phyloP scores from a whole-genome alignment of 2,113 vertebrate species.

The Panthera leo region DNA sequence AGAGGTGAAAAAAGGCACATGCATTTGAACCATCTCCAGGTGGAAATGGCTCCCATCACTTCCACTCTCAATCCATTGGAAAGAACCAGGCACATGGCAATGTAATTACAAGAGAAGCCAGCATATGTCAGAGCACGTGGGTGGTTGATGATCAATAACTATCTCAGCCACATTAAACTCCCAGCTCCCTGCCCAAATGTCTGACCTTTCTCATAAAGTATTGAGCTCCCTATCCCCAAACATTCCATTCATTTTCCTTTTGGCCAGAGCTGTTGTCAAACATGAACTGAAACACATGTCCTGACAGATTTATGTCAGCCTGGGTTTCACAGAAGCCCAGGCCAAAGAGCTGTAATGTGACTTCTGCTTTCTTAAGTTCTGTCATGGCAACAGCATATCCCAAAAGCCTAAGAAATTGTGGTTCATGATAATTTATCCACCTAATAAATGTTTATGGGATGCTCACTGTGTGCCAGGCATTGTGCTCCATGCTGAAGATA shows the following conservation, averaged over 20 bases:
- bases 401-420: not conserved
- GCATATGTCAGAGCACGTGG: rapidly evolving
- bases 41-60: not conserved
- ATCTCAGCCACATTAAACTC: not conserved
- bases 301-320: not conserved
- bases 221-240: not conserved
- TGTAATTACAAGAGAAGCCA: not conserved
- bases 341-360: not conserved
- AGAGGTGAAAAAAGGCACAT: not conserved
- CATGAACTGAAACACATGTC: not conserved
- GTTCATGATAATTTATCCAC: not conserved
- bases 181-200: not conserved
- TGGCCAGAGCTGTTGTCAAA: not conserved
- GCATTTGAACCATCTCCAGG: not conserved
- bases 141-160: not conserved
- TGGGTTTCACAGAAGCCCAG: not conserved
- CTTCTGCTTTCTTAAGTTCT: not conserved
- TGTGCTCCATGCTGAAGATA: not conserved
- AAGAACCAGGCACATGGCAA: not conserved
- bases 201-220: not conserved
- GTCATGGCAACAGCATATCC: not conserved
- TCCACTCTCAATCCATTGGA: rapidly evolving
- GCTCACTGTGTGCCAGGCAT: not conserved
- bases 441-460: not conserved
- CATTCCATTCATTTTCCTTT: not conserved